Evolutionary conservation across 2,888 invertebrate species (phyloP), one percentile per base, ranked within the genome.

Genomic region (Parelbella ahira): DNA sequence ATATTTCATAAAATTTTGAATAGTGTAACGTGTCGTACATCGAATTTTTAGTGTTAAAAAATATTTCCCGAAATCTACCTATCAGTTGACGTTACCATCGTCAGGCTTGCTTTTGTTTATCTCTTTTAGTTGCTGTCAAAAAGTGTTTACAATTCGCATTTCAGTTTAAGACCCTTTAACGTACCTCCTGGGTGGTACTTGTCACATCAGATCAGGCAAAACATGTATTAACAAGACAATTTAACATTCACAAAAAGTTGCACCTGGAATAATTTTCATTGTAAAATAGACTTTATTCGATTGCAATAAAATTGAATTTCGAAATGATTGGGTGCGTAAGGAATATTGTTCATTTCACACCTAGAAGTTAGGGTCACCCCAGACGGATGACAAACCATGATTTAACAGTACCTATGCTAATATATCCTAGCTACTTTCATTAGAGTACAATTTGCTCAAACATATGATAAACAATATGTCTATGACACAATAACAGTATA

Each of bases 141-240:
- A 41, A 20, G 8, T 12, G 10, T 41, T 41, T 28, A 8, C 10
- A 15, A 27, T 28, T 13, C 20, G 12, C 41, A 27, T 42, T 34
- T 42, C 27, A 34, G 34, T 42, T 34, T 42, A 21, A 42, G 42
- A 42, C 42, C 42, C 42, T 42, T 42, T 42, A 42, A 42, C 34
- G 28, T 42, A 42, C 42, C 34, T 42, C 42, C 28, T 42, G 42
- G 42, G 42, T 42, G 33, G 42, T 23, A 34, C 21, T 23, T 42
- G 42, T 42, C 42, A 28, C 11, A 42, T 28, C 28, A 28, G n/a
- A 42, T 42, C 42, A 42, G 7, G 21, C 42, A 34, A 42, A 34
- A 42, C 42, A 42, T 28, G 42, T 15, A 23, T 34, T 34, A 28
- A 20, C 18, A 20, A n/a, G 7, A 42, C 21, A 42, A 28, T 28